A percentile compares a stretch with the other conserved stretches of the same genome.
phyloP scores from a whole-genome alignment of 1,140 invertebrate species.

The Pantala flavescens region DNA sequence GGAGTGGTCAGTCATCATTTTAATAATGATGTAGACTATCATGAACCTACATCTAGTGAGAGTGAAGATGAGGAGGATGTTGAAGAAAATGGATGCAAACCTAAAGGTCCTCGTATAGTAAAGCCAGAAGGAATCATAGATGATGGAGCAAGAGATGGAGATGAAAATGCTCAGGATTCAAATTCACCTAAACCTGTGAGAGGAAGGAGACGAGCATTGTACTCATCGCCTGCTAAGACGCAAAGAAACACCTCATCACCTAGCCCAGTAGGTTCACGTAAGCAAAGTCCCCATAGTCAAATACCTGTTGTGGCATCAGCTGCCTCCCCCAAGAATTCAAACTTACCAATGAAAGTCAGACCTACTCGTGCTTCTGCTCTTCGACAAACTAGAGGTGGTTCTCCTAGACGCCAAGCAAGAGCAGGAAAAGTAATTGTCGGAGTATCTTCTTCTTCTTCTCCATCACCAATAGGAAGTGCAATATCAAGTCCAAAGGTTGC shows the following conservation, averaged over 20 bases:
- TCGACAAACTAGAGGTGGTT: conserved; percentile 27
- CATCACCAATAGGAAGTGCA: conserved; percentile 21
- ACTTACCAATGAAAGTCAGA: conserved; percentile 25
- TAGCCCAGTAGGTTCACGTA: conserved; percentile 19
- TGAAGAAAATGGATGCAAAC: not conserved
- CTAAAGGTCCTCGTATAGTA: conserved; percentile 44
- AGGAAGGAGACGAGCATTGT: conserved; percentile 61
- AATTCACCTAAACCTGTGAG: conserved; percentile 54
- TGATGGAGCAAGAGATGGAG: conserved; percentile 33
- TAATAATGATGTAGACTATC: not conserved
- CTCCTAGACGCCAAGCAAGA: not conserved
- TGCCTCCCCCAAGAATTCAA: conserved; percentile 23
- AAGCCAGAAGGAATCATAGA: conserved; percentile 40
- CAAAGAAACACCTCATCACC: conserved; percentile 26
- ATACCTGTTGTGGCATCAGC: conserved; percentile 19
- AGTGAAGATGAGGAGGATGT: conserved; percentile 11
- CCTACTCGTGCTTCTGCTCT: conserved; percentile 33
- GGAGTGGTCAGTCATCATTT: not conserved
- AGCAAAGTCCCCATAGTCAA: conserved; percentile 19
- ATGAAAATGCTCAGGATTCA: conserved; percentile 29
- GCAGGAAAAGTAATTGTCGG: not conserved
- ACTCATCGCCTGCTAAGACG: conserved; percentile 41
- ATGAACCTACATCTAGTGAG: not conserved
- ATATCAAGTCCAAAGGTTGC: conserved; percentile 22
- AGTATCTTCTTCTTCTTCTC: conserved; percentile 21